A percentile compares a stretch with the other conserved stretches of the same genome.
phyloP scores from a whole-genome alignment of 1,140 invertebrate species.

The Semibalanus balanoides region DNA sequence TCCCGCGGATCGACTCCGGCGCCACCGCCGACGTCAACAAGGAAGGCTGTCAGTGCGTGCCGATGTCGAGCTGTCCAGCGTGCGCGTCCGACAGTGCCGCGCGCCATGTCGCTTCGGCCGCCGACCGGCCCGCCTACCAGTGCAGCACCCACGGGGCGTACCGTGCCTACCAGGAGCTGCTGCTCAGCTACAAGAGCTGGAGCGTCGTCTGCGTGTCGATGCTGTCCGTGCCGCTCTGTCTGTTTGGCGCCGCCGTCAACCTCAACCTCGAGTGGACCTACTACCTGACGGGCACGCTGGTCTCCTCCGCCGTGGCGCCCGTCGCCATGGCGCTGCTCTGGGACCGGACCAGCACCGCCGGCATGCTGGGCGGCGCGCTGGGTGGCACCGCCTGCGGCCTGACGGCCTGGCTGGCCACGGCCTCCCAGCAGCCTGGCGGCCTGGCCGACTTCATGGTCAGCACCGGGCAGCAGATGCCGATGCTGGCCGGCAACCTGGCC shows the following conservation, averaged over 20 bases:
- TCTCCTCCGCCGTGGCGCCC: constrained; percentile 32
- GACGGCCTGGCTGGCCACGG: constrained; percentile 27
- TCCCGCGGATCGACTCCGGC: too few relatives aligned
- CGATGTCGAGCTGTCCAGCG: too few relatives aligned
- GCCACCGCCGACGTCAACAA: too few relatives aligned
- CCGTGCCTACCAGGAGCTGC: constrained; percentile 28
- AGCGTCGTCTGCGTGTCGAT: constrained; percentile 26
- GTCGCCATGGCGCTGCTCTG: constrained; percentile 17
- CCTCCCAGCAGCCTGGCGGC: constrained; percentile 26
- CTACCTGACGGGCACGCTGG: constrained; percentile 31
- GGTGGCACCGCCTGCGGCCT: constrained; percentile 22
- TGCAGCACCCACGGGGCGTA: constrained; percentile 29
- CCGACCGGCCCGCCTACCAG: constrained; percentile 10
- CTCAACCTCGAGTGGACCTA: constrained; percentile 30
- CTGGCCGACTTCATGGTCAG: constrained; percentile 27
- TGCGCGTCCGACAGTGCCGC: too few relatives aligned
- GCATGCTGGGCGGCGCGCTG: background rate
- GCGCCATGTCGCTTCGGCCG: too few relatives aligned
- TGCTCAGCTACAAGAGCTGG: constrained; percentile 28
- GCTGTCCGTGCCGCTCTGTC: constrained; percentile 27
- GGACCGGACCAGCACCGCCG: too few relatives aligned
- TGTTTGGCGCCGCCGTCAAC: constrained; percentile 24
- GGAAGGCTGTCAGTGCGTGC: too few relatives aligned
- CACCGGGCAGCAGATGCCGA: constrained; percentile 26
- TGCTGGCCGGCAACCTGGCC: constrained; percentile 30